Conservation (phyloP, 2,797 vertebrate genomes). For the Picus viridis region DNA sequence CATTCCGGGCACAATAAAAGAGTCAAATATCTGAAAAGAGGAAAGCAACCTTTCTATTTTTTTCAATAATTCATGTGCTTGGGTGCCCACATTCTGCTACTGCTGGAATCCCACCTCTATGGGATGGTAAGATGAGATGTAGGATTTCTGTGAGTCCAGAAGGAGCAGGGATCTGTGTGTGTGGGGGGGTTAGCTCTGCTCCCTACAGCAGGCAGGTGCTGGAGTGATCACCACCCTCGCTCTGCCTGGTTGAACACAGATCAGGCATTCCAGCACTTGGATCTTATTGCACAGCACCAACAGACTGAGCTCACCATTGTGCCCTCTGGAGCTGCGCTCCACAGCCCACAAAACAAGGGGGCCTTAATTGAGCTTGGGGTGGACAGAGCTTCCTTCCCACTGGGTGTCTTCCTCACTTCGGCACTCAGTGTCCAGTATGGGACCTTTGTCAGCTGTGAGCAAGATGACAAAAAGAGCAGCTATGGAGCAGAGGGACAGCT, state of each 20-base stretch:
- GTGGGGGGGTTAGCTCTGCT: background rate
- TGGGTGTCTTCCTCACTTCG: background rate
- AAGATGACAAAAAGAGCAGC: background rate
- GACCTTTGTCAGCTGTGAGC: accelerated
- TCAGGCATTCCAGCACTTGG: background rate
- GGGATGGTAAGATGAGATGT: accelerated
- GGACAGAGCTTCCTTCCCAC: background rate
- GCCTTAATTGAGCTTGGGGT: background rate
- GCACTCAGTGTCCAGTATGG: accelerated
- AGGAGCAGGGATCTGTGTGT: background rate
- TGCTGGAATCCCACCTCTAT: background rate
- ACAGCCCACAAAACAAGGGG: accelerated
- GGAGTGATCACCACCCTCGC: background rate
- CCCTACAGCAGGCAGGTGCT: background rate
- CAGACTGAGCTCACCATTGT: accelerated
- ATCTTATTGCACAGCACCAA: background rate
- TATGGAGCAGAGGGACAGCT: background rate
- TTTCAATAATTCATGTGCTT: background rate
- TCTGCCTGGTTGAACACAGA: background rate
- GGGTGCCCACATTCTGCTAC: background rate
- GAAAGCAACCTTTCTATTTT: background rate
- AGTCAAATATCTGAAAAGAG: background rate
- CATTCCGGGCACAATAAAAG: background rate
- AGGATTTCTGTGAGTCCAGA: background rate
- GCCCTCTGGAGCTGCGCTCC: background rate